Base-by-base conservation (phyloP, 2,113 vertebrate genomes). In the Paracanthobrama guichenoti region DNA sequence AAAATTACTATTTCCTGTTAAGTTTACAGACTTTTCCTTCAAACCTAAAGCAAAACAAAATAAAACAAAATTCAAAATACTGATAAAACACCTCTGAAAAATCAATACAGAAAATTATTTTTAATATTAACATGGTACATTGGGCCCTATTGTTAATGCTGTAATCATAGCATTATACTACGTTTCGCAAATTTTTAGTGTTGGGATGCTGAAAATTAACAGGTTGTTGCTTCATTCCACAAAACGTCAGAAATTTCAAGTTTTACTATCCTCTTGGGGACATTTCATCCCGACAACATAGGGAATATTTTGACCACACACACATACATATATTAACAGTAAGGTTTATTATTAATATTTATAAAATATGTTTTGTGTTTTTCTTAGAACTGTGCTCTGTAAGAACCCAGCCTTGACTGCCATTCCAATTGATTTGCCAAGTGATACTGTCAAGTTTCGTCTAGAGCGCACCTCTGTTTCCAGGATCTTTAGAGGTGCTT, bases 401-500 rank as follows among this genome's bases (percentile, higher is more conserved):
- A 95, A 95, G 78, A 96, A 97, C 88, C 93, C 95, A 28, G 94
- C 96, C 78, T 96, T 98, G 91, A 93, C 93, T 1, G 92, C 94
- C 60, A 91, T 99, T 59, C 97, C 97, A 1, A 84, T 90, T 3
- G 96, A 95, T 24, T 84, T 98, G 89, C 97, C 97, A 0, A 90
- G 95, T 83, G 95, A 98, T 85, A 96, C 96, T 0, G 91, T 94
- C 62, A 97, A 97, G 79, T 95, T 99, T 39, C 95, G 95, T 9
- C 92, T 99, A 62, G 97, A 99, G 92, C 97, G 96, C 91, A 98
- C 96, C 0, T 91, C 91, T 22, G 91, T 97, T 79, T 92, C 91
- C 79, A 94, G 90, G 59, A 90, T 98, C 44, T 95, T 96, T 0
- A 93, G 95, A 0, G 97, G 96, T 90, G 95, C 97, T 85, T 98